Percentiles rank a stretch among this genome's conserved stretches.
phyloP scores from a whole-genome alignment of 2,888 invertebrate genomes.

The Molorchus minor region DNA sequence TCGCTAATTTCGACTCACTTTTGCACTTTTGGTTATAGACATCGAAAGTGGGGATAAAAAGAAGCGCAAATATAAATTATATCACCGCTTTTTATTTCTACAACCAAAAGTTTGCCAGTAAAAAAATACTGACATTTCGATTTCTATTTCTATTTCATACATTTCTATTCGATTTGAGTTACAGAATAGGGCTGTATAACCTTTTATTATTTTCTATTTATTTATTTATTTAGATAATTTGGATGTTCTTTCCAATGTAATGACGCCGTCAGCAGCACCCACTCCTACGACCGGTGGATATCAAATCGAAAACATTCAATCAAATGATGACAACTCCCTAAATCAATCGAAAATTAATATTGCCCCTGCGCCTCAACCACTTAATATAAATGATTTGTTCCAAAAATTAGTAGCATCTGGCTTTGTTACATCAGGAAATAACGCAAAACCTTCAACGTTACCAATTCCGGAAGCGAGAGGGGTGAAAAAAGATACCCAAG shows the following conservation, averaged over 20 bases:
- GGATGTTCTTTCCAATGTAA: conserved; percentile 73
- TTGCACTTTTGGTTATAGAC: too few relatives aligned
- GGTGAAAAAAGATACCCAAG: background rate
- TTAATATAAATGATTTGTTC: conserved; percentile 83
- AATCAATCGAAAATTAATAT: conserved; percentile 19
- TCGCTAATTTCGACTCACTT: too few relatives aligned
- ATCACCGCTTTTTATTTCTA: too few relatives aligned
- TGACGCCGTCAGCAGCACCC: conserved; percentile 70
- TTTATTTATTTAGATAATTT: conserved; percentile 62
- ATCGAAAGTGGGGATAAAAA: too few relatives aligned
- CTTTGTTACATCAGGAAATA: conserved; percentile 67
- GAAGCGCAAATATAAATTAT: too few relatives aligned
- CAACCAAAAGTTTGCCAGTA: too few relatives aligned
- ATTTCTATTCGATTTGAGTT: too few relatives aligned
- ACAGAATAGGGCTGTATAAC: conserved; percentile 56
- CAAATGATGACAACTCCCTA: conserved; percentile 15
- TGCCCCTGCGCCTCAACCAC: conserved; percentile 29
- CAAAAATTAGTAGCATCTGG: conserved; percentile 87
- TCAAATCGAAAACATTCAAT: conserved; percentile 61
- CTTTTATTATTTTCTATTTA: background rate
- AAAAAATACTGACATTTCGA: too few relatives aligned
- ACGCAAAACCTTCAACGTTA: conserved; percentile 13
- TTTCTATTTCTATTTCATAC: too few relatives aligned
- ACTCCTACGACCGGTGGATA: conserved; percentile 64
- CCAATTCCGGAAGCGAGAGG: background rate